Conservation (phyloP, 2,113 vertebrate genomes). For the Hassar affinis region DNA sequence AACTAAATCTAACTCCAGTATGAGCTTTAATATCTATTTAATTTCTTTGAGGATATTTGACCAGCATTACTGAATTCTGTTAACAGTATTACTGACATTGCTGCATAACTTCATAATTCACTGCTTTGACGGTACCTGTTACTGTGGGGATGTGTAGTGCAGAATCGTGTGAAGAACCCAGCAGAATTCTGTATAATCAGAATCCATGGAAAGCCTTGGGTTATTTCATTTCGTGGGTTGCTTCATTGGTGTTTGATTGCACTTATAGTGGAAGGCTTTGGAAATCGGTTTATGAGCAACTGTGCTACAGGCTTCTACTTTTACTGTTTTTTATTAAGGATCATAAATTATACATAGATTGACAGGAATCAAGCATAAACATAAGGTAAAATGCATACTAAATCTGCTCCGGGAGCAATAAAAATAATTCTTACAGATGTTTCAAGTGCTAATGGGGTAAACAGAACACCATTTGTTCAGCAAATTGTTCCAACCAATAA, state of each 20-base stretch:
- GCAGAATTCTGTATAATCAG: background rate
- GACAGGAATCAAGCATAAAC: background rate
- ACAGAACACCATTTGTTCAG: background rate
- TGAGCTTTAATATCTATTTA: too few relatives aligned
- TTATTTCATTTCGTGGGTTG: background rate
- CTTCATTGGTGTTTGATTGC: conserved; percentile 4
- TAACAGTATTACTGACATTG: background rate
- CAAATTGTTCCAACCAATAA: background rate
- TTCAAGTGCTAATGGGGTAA: background rate
- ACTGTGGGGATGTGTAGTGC: background rate
- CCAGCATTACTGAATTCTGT: background rate
- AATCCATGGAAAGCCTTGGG: background rate
- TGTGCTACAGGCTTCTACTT: background rate
- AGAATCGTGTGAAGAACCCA: background rate
- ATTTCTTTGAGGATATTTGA: background rate
- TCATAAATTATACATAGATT: background rate
- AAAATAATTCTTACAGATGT: background rate
- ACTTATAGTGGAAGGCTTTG: background rate
- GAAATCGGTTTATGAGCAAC: background rate
- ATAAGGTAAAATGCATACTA: background rate
- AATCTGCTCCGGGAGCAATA: background rate
- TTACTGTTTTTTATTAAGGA: background rate
- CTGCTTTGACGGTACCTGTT: too few relatives aligned
- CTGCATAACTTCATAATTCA: background rate
- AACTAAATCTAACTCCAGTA: background rate